Evolutionary conservation across 2,797 vertebrate genomes (phyloP).

Genomic region (Danio kyathit): DNA sequence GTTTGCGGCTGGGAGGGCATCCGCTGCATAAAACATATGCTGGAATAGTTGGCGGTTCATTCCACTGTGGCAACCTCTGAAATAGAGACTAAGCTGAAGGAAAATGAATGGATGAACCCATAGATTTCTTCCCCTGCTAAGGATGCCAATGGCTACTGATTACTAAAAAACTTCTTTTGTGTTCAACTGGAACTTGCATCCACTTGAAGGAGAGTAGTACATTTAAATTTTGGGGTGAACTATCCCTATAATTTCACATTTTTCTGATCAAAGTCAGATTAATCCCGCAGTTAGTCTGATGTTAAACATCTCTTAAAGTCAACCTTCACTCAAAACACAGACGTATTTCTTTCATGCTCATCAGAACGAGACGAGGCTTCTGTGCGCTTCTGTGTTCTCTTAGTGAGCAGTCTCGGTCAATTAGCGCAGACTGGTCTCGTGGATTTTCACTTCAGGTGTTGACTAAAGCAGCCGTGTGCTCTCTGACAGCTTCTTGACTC

Average conservation of each 20-base stretch:
- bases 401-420: conserved; percentile 18
- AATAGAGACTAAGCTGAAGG: too few species aligned
- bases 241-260: neutral
- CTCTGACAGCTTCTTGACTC: conserved; percentile 81
- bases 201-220: too few species aligned
- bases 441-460: conserved; percentile 38
- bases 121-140: too few species aligned
- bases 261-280: neutral
- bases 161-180: too few species aligned
- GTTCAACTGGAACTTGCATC: too few species aligned
- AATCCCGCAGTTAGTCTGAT: neutral
- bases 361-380: conserved; percentile 19
- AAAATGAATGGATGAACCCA: too few species aligned
- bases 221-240: too few species aligned
- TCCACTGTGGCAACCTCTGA: too few species aligned
- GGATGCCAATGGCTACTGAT: too few species aligned
- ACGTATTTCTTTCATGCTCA: conserved; percentile 29
- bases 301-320: conserved; percentile 5
- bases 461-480: conserved; percentile 71
- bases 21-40: too few species aligned
- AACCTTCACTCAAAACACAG: conserved; percentile 14
- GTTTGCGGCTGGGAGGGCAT: too few species aligned
- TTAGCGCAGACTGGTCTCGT: conserved; percentile 23
- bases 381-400: conserved; percentile 24
- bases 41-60: too few species aligned